phyloP scores from a whole-genome alignment of 2,797 vertebrate genomes.

The Stomatorhinus walkeri region DNA sequence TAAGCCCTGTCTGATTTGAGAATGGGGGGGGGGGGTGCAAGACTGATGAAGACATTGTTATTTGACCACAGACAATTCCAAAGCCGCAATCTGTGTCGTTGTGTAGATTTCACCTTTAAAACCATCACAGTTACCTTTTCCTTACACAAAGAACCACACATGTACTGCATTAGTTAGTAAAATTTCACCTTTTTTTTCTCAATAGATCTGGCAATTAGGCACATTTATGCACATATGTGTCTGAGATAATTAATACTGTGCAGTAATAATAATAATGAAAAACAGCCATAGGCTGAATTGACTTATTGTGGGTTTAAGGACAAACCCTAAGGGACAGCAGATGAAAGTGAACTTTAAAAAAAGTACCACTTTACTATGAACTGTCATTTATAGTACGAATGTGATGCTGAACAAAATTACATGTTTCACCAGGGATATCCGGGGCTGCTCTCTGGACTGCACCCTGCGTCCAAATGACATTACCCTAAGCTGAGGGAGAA shows the following conservation, averaged over 20 bases:
- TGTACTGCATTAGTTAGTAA: not conserved
- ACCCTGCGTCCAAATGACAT: not conserved
- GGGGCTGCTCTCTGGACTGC: not conserved
- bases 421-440: not conserved
- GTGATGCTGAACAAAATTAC: constrained; percentile 2
- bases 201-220: not conserved
- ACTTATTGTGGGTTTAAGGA: constrained; percentile 11
- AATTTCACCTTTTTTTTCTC: not conserved
- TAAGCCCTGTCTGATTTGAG: constrained; percentile 25
- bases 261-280: not conserved
- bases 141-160: constrained; percentile 28
- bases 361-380: not conserved
- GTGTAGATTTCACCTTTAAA: constrained; percentile 16
- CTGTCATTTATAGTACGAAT: constrained; percentile 4
- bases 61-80: constrained; percentile 2
- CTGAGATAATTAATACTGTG: constrained; percentile 5
- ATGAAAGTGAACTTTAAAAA: constrained; percentile 18
- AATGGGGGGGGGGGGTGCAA: constrained; percentile 17
- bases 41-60: constrained; percentile 29
- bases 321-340: not conserved
- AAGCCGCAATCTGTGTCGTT: not conserved
- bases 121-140: not conserved
- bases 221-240: not conserved
- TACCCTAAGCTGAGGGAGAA: not conserved
- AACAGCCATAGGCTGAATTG: not conserved